Evolutionary conservation across 2,888 invertebrate species (phyloP).

Genomic region (Hipparchia sbordonii): DNA sequence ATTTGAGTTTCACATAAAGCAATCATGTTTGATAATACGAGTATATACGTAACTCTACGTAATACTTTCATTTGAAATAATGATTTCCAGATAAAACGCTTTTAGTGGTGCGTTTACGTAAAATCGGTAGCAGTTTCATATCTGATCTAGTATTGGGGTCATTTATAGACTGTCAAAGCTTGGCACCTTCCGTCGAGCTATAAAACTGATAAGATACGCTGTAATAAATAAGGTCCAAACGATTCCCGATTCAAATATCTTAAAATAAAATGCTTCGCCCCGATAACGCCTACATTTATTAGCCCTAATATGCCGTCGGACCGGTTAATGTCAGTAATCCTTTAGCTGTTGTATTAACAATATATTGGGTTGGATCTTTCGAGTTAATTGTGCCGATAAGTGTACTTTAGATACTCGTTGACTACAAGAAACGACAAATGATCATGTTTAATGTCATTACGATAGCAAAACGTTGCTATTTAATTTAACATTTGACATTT

Average conservation of each 20-base stretch:
- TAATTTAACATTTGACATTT: conserved; percentile 36
- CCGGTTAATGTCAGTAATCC: conserved; percentile 50
- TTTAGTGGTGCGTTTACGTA: conserved; percentile 15
- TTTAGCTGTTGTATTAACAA: conserved; percentile 51
- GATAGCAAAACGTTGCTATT: conserved; percentile 34
- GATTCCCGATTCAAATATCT: conserved; percentile 61
- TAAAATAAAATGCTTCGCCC: conserved; percentile 52
- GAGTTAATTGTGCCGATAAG: conserved; percentile 70
- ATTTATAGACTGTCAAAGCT: conserved; percentile 54
- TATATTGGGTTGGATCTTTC: conserved; percentile 62
- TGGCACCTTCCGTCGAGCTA: conserved; percentile 52
- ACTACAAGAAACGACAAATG: conserved; percentile 29
- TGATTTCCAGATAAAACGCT: conserved; percentile 15
- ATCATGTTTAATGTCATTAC: conserved; percentile 33
- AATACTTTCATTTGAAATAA: conserved; percentile 9
- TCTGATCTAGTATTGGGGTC: conserved; percentile 46
- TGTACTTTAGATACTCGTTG: conserved; percentile 32
- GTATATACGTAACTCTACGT: neutral
- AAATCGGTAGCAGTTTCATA: conserved; percentile 47
- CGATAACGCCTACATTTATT: conserved; percentile 60
- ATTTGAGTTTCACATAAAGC: neutral
- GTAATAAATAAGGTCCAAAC: conserved; percentile 62
- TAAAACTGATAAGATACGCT: conserved; percentile 48
- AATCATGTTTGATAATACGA: neutral
- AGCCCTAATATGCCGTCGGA: conserved; percentile 46